Evolutionary conservation across 2,113 vertebrate genomes (phyloP), one percentile per base, ranked within the genome.

Genomic region (Dasypus novemcinctus): DNA sequence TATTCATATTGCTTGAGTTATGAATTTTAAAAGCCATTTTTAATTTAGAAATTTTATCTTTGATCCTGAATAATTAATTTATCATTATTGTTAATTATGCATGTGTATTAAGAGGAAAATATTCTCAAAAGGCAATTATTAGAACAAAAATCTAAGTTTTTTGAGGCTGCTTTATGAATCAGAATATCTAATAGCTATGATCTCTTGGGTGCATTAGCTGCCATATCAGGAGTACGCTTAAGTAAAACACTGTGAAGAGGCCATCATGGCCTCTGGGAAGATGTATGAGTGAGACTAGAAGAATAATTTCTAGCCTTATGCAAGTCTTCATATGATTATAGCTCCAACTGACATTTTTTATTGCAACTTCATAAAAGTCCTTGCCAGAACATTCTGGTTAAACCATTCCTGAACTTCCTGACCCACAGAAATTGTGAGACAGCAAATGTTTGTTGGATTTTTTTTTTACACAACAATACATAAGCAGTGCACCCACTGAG

Each of bases 41-140:
- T 74, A 93, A 80, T 80, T 89, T 69, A 90, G n/a, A n/a, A 76
- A 6, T 63, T 96, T 94, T 96, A 63, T 72, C 63, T 72, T 79
- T 90, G 92, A 69, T 93, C 41, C 21, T 86, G 61, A 86, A 31
- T 72, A 87, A 93, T 83, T 94, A 21, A 78, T 52, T 87, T 78
- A 69, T 46, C 38, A 89, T 68, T 66, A 87, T 1, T 87, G 59
- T 89, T 91, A 92, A 95, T 85, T 93, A 88, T 91, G 29, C 11
- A 88, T 84, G 33, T 1, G 13, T 25, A 75, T 64, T 90, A 83
- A 68, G 9, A 71, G 66, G 5, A 57, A 10, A 90, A 63, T 81
- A 75, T 75, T 93, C 36, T 90, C 31, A 75, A 81, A 92, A 95
- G 43, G 8, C 8, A 93, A 74, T 87, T 91, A 78, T 71, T 85